Evolutionary conservation across 2,888 invertebrate genomes (phyloP).

Genomic region (Drosophila recens): DNA sequence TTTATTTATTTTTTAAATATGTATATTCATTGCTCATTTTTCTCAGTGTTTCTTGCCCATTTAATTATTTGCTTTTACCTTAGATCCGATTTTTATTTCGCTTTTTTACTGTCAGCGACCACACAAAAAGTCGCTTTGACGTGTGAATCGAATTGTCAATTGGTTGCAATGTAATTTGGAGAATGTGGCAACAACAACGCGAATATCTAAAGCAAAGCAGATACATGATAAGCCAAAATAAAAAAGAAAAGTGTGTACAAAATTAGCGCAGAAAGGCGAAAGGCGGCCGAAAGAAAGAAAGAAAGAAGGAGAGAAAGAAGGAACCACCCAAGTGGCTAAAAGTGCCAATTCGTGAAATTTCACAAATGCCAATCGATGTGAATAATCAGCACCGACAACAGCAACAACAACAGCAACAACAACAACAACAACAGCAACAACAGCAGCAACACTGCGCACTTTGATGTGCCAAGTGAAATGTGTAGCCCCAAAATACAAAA

Average conservation of each 20-base stretch:
- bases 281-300: not conserved
- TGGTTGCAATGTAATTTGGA: slow-evolving; percentile 55
- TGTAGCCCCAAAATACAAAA: slow-evolving; percentile 20
- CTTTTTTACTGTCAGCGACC: slow-evolving; percentile 51
- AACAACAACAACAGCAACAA: slow-evolving; percentile 64
- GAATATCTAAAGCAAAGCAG: slow-evolving; percentile 10
- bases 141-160: slow-evolving; percentile 65
- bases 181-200: slow-evolving; percentile 57
- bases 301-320: slow-evolving; percentile 20
- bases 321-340: slow-evolving; percentile 75
- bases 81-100: slow-evolving; percentile 6
- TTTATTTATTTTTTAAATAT: not conserved
- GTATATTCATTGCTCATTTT: not conserved
- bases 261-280: slow-evolving; percentile 39
- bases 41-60: not conserved
- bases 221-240: slow-evolving; percentile 10
- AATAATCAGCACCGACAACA: slow-evolving; percentile 79
- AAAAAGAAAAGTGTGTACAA: slow-evolving; percentile 25
- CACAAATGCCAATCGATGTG: slow-evolving; percentile 79
- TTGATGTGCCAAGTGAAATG: slow-evolving; percentile 66
- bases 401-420: slow-evolving; percentile 55
- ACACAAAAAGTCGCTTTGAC: slow-evolving; percentile 64
- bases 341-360: slow-evolving; percentile 82
- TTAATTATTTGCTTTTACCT: not conserved
- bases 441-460: slow-evolving; percentile 43